Evolutionary conservation across 2,113 vertebrate species (phyloP).

Genomic region (Acrocephalus arundinaceus): DNA sequence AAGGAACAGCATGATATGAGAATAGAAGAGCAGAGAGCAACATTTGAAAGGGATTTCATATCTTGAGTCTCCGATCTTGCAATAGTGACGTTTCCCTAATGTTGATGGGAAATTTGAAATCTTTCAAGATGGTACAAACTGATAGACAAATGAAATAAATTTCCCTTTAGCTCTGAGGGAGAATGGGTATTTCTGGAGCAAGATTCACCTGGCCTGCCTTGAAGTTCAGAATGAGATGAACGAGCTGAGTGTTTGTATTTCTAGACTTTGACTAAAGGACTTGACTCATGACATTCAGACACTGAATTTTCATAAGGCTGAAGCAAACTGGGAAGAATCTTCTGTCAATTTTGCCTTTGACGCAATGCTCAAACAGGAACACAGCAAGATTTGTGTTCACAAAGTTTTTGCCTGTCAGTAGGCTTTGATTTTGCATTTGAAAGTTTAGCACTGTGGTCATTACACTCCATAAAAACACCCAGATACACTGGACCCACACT

Average conservation of each 20-base stretch:
- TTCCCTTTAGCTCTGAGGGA: neutral
- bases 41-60: neutral
- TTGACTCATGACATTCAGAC: neutral
- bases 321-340: neutral
- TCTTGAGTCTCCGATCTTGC: neutral
- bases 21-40: neutral
- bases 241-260: neutral
- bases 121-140: neutral
- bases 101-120: neutral
- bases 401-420: rapidly evolving
- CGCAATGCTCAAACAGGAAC: no score
- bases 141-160: neutral
- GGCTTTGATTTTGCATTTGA: neutral
- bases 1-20: neutral
- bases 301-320: neutral
- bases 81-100: neutral
- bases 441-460: neutral
- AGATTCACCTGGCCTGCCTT: neutral
- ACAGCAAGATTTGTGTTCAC: neutral
- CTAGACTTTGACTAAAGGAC: neutral
- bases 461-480: neutral
- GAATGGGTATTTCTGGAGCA: neutral
- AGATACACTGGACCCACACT: neutral
- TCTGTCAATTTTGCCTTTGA: neutral
- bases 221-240: neutral